Percentiles rank a stretch among this genome's conserved stretches.
Conservation (phyloP, 2,797 vertebrate genomes). For the Siniperca scherzeri region DNA sequence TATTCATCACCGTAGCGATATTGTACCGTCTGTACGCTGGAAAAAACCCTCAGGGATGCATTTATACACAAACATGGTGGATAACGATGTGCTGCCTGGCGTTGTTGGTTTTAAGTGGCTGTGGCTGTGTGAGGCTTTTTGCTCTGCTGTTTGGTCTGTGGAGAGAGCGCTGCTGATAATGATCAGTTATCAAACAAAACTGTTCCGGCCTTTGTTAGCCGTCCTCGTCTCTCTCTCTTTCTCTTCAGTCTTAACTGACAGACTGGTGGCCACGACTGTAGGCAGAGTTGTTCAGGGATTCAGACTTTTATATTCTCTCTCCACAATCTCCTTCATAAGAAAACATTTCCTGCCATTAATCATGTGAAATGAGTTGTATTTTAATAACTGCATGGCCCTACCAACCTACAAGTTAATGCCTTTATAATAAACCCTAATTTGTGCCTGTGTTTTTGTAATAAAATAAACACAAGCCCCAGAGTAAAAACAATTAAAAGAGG, state of each 20-base stretch:
- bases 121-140: slow-evolving; percentile 47
- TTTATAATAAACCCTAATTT: slow-evolving; percentile 24
- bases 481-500: background rate
- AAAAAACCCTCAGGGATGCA: slow-evolving; percentile 24
- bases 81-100: slow-evolving; percentile 43
- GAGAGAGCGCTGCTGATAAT: slow-evolving; percentile 61
- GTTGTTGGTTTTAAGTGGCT: slow-evolving; percentile 48
- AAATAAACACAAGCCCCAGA: slow-evolving; percentile 3
- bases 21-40: slow-evolving; percentile 10
- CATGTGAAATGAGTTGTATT: background rate
- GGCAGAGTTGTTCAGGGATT: background rate
- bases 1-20: background rate
- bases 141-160: slow-evolving; percentile 40
- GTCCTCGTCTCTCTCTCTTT: background rate
- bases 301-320: background rate
- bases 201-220: slow-evolving; percentile 43
- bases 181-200: slow-evolving; percentile 60
- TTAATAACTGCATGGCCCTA: background rate
- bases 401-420: background rate
- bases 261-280: background rate
- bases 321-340: slow-evolving; percentile 2
- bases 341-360: slow-evolving; percentile 8
- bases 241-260: slow-evolving; percentile 5
- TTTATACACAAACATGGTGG: slow-evolving; percentile 46
- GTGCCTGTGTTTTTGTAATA: background rate